Percentiles rank a stretch among this genome's conserved stretches.
Evolutionary conservation across 2,888 invertebrate genomes (phyloP).

Genomic region (Trissoscelio sp.): DNA sequence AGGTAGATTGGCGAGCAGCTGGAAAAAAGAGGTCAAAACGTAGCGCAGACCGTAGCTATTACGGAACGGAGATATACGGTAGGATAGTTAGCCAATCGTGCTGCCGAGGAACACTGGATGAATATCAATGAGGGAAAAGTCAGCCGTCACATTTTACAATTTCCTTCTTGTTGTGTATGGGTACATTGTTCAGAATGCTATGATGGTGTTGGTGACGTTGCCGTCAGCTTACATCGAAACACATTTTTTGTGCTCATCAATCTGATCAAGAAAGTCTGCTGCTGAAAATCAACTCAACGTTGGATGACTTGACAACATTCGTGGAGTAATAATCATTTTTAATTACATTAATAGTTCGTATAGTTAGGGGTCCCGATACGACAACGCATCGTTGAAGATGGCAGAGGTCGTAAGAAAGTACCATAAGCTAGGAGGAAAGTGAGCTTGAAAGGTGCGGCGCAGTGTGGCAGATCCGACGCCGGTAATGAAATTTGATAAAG

Average conservation of each 20-base stretch:
- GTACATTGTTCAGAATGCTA: slow-evolving; percentile 37
- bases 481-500: slow-evolving; percentile 80
- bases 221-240: slow-evolving; percentile 68
- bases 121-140: slow-evolving; percentile 81
- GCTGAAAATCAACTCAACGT: too few species aligned
- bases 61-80: slow-evolving; percentile 70
- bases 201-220: slow-evolving; percentile 17
- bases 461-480: slow-evolving; percentile 53
- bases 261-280: too few species aligned
- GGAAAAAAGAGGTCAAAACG: slow-evolving; percentile 65
- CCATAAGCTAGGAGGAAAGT: slow-evolving; percentile 68
- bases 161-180: slow-evolving; percentile 71
- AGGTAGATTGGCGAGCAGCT: slow-evolving; percentile 43
- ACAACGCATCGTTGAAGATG: slow-evolving; percentile 40
- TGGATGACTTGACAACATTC: background rate
- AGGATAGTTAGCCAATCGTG: slow-evolving; percentile 82
- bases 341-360: slow-evolving; percentile 37
- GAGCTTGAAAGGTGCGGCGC: slow-evolving; percentile 64
- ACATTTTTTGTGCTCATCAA: too few species aligned
- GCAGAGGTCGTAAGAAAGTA: slow-evolving; percentile 62
- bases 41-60: slow-evolving; percentile 68
- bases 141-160: slow-evolving; percentile 79
- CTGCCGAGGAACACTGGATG: slow-evolving; percentile 78
- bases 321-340: slow-evolving; percentile 17
- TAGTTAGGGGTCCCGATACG: slow-evolving; percentile 17